Evolutionary conservation across 2,888 invertebrate genomes (phyloP).

Genomic region (Didymodactylos carnosus): DNA sequence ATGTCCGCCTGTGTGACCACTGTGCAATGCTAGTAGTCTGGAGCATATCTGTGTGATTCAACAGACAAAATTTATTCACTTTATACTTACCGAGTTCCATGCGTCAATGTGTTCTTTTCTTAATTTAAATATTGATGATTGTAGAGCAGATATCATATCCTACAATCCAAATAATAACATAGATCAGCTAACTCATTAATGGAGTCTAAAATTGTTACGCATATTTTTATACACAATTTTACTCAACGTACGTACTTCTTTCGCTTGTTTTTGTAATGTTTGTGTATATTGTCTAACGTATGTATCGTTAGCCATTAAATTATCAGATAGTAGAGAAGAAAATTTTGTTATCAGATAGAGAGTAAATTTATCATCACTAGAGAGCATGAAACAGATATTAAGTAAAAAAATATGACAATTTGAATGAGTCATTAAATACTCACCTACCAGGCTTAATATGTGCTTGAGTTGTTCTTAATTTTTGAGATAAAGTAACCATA

Average conservation of each 20-base stretch:
- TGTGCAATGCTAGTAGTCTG: no score
- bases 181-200: no score
- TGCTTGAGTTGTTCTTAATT: not conserved
- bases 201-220: no score
- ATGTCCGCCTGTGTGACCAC: no score
- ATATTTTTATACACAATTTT: no score
- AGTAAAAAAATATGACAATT: not conserved
- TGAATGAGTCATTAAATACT: not conserved
- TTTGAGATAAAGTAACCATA: not conserved
- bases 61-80: no score
- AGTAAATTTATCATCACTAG: not conserved
- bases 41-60: not conserved
- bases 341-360: not conserved
- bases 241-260: no score
- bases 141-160: not conserved
- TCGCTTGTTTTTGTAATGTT: not conserved
- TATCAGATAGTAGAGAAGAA: not conserved
- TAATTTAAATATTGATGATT: not conserved
- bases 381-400: not conserved
- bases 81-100: not conserved
- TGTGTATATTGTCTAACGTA: not conserved
- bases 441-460: not conserved
- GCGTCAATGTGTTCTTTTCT: not conserved
- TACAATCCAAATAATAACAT: no score
- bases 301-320: not conserved